Base-by-base conservation (phyloP, 2,888 invertebrate genomes). In the Habrosyne pyritoides region DNA sequence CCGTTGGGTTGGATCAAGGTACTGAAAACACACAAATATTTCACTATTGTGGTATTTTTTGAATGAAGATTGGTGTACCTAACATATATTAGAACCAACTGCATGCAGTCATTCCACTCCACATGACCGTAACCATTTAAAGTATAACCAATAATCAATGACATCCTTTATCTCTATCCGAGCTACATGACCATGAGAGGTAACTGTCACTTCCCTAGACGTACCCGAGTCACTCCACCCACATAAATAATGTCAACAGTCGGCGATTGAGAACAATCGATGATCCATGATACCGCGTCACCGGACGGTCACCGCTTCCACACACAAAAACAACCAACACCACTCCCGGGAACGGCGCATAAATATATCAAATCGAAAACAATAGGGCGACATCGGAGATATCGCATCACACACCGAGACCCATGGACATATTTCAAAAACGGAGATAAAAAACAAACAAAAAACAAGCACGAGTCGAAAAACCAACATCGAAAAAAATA, bases 321-420 rank as follows among this genome's bases (percentile, higher is more conserved):
- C 63, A 67, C 72, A 74, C 75, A 79, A 81, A 82, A 83, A 71
- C 78, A 71, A 75, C 71, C 56, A 63, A 60, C 82, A 83, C 81
- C 83, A 89, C 84, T 88, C 87, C 86, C 83, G 77, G 75, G 84
- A 86, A 89, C 74, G 77, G 78, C 85, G 76, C 91, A 89, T 91
- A 91, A 91, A 92, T 92, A 91, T 89, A 89, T 91, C 91, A 91
- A 91, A 90, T 79, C 71, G 91, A 87, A 91, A 91, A 92, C 92
- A 92, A 92, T 92, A 91, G 91, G 85, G 73, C 83, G 87, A 89
- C 90, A 86, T 81, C 85, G 79, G 55, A 83, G 90, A 89, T 90
- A 91, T 86, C 88, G 86, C 84, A 86, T 90, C 91, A 89, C 89
- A 86, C 89, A 81, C 83, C 79, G 77, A 77, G 81, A 79, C 83